phyloP scores from a whole-genome alignment of 2,888 invertebrate genomes.

The Mesorhabditis spiculigera region DNA sequence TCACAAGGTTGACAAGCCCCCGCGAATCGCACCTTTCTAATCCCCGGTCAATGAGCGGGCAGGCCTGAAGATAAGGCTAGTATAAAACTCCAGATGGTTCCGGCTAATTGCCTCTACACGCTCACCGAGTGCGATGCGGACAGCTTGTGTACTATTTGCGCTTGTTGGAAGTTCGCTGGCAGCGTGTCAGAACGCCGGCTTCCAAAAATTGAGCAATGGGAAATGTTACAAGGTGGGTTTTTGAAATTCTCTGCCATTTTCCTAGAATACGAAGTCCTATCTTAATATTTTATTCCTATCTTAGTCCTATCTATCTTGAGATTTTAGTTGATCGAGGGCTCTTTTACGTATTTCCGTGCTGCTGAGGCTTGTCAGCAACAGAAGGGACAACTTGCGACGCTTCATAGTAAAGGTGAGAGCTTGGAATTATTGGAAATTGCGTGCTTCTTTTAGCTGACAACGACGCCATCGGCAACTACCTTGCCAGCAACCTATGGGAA shows the following conservation, averaged over 20 bases:
- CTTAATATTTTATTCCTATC: background rate
- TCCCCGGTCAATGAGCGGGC: no score
- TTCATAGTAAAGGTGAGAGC: background rate
- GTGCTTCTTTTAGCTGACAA: background rate
- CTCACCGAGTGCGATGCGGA: no score
- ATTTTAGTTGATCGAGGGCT: background rate
- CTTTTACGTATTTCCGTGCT: background rate
- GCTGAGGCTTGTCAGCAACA: slow-evolving; percentile 1
- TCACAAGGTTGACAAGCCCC: no score
- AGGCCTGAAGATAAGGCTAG: no score
- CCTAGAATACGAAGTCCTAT: background rate
- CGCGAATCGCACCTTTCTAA: no score
- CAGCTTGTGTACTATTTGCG: no score
- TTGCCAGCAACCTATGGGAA: background rate
- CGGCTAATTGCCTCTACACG: no score
- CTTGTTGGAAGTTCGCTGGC: background rate
- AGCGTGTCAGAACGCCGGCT: background rate
- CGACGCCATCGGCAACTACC: background rate
- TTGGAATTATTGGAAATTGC: background rate
- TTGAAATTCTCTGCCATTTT: background rate
- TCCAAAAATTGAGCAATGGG: background rate
- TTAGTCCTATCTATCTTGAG: background rate
- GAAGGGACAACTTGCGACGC: background rate
- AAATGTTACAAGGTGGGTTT: slow-evolving; percentile 5
- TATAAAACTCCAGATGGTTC: no score